Evolutionary conservation across 2,113 vertebrate species (phyloP), one percentile per base, ranked within the genome.

Genomic region (Rhynchopsitta pachyrhyncha): DNA sequence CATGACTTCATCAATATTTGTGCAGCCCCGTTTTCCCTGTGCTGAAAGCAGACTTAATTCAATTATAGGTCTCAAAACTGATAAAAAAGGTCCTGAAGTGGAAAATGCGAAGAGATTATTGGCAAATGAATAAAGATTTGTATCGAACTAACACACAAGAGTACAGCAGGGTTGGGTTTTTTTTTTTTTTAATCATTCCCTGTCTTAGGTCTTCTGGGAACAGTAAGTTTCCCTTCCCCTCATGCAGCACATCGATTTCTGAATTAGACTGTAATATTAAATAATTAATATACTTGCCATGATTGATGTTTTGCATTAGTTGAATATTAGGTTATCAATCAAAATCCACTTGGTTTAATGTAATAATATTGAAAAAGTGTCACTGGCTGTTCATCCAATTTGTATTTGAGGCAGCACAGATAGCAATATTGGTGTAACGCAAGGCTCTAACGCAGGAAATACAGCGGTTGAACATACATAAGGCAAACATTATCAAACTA

Each of bases 291-390:
- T 99, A 99, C 99, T 99, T 98, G 99, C 99, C 98, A 97, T 99
- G 99, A 99, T 99, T 99, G 99, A 99, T 99, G 99, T 97, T 99
- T 99, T 99, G 99, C 99, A 99, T 99, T 99, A 99, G 99, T 98
- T 98, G 98, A 99, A 99, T 99, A 99, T 99, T 99, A 99, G 99
- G 99, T 99, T 99, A 99, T 99, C 99, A 99, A 99, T 99, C 99
- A 99, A 99, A 99, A 99, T 99, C 99, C 99, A 99, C 99, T 99
- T 99, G 99, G 99, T 99, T 99, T 99, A 99, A 99, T 99, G 99
- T 98, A 99, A 99, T 99, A 99, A 99, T 99, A 99, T 99, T 99
- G 99, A 99, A 99, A 99, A 99, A 99, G 98, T 99, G 99, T 99
- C 99, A 99, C 76, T 98, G 98, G 98, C 98, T 99, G 99, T 99